These are phyloP conservation scores for Mola mola DNA, from an alignment of 2,113 vertebrate species.

Conservation along the genomic window DNA sequence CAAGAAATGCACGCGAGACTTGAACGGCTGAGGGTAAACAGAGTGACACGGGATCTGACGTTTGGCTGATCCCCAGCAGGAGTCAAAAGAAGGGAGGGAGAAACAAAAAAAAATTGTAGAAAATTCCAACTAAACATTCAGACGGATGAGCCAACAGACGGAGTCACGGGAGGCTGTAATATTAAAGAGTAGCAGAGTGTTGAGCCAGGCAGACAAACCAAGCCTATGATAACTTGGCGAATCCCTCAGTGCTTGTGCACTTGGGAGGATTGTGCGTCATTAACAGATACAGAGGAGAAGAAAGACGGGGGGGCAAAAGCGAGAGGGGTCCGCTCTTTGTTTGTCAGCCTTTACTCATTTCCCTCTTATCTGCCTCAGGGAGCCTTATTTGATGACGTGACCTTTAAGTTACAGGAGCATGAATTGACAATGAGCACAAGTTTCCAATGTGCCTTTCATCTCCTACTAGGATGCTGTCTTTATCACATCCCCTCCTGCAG, in stretches of 20 bases:
- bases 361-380: slow-evolving; percentile 40
- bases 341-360: slow-evolving; percentile 50
- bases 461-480: slow-evolving; percentile 11
- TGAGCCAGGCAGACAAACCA: slow-evolving; percentile 23
- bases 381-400: slow-evolving; percentile 52
- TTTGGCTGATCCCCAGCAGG: slow-evolving; percentile 8
- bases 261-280: slow-evolving; percentile 68
- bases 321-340: slow-evolving; percentile 50
- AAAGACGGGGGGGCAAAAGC: slow-evolving; percentile 23
- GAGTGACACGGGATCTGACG: slow-evolving; percentile 38
- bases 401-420: slow-evolving; percentile 48
- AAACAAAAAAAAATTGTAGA: not conserved
- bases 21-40: slow-evolving; percentile 16
- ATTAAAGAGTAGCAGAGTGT: slow-evolving; percentile 39
- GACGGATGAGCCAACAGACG: slow-evolving; percentile 25
- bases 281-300: slow-evolving; percentile 59
- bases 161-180: slow-evolving; percentile 12
- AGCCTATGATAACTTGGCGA: slow-evolving; percentile 51
- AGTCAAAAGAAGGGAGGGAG: not conserved
- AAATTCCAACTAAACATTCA: not conserved
- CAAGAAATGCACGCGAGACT: not conserved
- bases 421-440: slow-evolving; percentile 43
- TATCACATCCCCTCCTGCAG: not conserved
- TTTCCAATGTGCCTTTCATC: slow-evolving; percentile 29
- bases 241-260: slow-evolving; percentile 49